Percentiles rank a stretch among this genome's conserved stretches.
Conservation (phyloP, 2,888 invertebrate species). For the Spilarctia lutea region DNA sequence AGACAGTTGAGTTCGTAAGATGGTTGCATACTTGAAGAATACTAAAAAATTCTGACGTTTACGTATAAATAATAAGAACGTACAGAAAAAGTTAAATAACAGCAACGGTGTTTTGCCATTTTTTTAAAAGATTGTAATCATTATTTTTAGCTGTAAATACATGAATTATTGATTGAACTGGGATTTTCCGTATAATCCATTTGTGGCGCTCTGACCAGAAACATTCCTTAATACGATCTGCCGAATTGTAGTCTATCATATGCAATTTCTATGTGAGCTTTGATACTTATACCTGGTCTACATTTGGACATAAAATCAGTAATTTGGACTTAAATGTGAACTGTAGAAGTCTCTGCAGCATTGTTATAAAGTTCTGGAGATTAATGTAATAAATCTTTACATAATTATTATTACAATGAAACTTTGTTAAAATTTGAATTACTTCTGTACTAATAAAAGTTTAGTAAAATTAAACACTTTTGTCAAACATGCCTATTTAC, state of each 20-base stretch:
- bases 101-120: not conserved
- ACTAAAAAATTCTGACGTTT: too few relatives aligned
- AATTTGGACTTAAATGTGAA: too few relatives aligned
- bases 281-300: too few relatives aligned
- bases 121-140: too few relatives aligned
- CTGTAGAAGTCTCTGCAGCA: not conserved
- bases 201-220: constrained; percentile 5
- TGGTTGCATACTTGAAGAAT: not conserved
- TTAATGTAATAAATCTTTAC: too few relatives aligned
- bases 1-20: too few relatives aligned
- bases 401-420: too few relatives aligned
- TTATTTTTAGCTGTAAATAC: not conserved
- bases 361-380: not conserved
- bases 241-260: constrained; percentile 1
- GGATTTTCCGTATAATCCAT: constrained; percentile 21
- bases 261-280: constrained; percentile 4
- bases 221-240: constrained; percentile 12
- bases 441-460: not conserved
- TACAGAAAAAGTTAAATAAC: not conserved
- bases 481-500: too few relatives aligned
- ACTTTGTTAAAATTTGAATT: not conserved
- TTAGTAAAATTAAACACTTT: too few relatives aligned
- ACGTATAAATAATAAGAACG: too few relatives aligned
- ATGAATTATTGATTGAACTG: constrained; percentile 14
- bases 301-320: not conserved